phyloP scores from a whole-genome alignment of 2,113 vertebrate species.

The Falcunculus frontatus region DNA sequence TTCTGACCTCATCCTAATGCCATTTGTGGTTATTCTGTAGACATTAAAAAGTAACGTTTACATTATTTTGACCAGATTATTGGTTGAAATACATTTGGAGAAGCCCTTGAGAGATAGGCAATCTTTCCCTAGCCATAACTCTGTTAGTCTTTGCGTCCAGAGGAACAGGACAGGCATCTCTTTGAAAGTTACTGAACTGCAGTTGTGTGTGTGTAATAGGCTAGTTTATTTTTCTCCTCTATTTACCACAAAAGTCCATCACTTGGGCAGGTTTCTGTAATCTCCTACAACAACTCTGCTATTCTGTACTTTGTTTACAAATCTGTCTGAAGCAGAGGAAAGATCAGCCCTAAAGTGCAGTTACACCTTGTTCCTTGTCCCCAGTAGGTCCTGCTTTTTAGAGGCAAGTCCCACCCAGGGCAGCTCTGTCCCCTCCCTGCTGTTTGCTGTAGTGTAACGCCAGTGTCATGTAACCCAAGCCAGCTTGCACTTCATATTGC shows the following conservation, averaged over 20 bases:
- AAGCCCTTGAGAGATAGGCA: not conserved
- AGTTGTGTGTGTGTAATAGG: not conserved
- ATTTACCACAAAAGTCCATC: not conserved
- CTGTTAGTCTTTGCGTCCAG: not conserved
- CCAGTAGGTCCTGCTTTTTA: slow-evolving; percentile 30
- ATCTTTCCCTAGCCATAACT: not conserved
- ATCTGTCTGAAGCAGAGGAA: not conserved
- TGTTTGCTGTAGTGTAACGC: not conserved
- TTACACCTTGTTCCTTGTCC: not conserved
- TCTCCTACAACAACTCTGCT: not conserved
- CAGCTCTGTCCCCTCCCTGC: slow-evolving; percentile 1
- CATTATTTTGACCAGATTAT: slow-evolving; percentile 54
- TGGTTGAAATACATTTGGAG: slow-evolving; percentile 11
- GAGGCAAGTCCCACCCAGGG: not conserved
- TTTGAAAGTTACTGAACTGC: not conserved
- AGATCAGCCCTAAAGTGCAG: not conserved
- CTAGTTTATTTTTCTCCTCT: not conserved
- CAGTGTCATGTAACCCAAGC: not conserved
- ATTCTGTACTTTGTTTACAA: slow-evolving; percentile 18
- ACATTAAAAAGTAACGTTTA: slow-evolving; percentile 57
- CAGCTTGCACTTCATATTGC: slow-evolving; percentile 16
- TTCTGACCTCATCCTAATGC: slow-evolving; percentile 47
- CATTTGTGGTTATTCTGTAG: slow-evolving; percentile 32
- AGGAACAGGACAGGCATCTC: not conserved
- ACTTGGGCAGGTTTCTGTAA: not conserved